phyloP scores from a whole-genome alignment of 2,797 vertebrate species.

The Eulemur albifrons region DNA sequence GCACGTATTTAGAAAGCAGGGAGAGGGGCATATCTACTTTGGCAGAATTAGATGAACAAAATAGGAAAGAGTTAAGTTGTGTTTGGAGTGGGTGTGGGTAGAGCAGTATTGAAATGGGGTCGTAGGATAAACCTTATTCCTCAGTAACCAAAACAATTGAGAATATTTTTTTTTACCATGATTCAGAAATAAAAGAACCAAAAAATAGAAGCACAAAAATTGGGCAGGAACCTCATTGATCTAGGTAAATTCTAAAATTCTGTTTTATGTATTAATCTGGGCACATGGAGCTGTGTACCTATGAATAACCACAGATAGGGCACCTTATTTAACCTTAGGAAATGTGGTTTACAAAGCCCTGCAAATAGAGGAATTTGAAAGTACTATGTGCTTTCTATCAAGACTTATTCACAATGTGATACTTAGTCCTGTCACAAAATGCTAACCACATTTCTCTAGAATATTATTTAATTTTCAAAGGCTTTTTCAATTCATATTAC shows the following conservation, averaged over 20 bases:
- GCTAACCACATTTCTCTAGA: neutral
- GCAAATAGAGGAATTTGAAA: neutral
- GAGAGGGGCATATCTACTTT: neutral
- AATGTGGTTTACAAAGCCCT: neutral
- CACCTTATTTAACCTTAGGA: neutral
- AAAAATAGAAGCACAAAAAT: neutral
- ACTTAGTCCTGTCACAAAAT: slow-evolving; percentile 34
- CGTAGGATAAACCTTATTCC: neutral
- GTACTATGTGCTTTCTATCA: neutral
- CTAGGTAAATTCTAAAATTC: neutral
- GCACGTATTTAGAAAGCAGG: neutral
- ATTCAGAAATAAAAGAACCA: neutral
- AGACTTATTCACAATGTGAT: neutral
- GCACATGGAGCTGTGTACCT: neutral
- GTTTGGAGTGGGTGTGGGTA: neutral
- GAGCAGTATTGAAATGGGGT: neutral
- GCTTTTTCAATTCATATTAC: neutral
- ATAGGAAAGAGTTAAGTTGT: neutral
- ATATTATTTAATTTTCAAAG: slow-evolving; percentile 17
- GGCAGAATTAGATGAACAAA: neutral
- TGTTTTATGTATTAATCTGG: neutral
- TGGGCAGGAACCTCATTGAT: neutral
- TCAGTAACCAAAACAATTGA: neutral
- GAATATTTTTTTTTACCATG: neutral
- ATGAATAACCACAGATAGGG: neutral